Percentiles rank a stretch among this genome's conserved stretches.
These are phyloP conservation scores for Embiotoca jacksoni DNA, from an alignment of 2,113 vertebrate species.

Conservation along the genomic window DNA sequence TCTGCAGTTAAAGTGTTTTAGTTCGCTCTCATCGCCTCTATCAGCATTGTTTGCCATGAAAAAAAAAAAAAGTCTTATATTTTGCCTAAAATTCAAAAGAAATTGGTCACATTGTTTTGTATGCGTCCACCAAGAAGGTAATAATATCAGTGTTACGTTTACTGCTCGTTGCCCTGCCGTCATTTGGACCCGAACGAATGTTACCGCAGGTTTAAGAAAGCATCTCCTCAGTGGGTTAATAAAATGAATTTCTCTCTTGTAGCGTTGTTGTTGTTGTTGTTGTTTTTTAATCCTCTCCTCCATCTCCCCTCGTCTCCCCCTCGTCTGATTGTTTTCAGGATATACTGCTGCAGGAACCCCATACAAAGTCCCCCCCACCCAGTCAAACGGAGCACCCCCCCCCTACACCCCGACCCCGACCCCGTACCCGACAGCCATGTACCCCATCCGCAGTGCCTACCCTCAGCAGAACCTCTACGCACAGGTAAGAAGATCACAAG, in stretches of 20 bases:
- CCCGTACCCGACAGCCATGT: slow-evolving; percentile 97
- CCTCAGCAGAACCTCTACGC: slow-evolving; percentile 96
- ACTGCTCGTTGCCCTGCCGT: too few species aligned
- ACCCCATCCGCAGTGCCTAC: slow-evolving; percentile 99
- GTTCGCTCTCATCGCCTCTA: neutral
- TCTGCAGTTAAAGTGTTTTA: neutral
- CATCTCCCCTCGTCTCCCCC: neutral
- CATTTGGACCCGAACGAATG: too few species aligned
- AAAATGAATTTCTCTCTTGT: neutral
- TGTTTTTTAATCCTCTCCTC: neutral
- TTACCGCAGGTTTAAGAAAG: too few species aligned
- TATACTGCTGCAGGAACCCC: slow-evolving; percentile 95
- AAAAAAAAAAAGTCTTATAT: too few species aligned
- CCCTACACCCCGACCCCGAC: slow-evolving; percentile 97
- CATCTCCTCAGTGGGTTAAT: too few species aligned
- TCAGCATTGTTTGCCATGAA: neutral
- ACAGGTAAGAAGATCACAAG: slow-evolving; percentile 87
- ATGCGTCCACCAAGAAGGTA: neutral
- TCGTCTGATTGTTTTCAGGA: slow-evolving; percentile 79
- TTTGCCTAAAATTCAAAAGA: too few species aligned
- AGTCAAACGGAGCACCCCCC: slow-evolving; percentile 95
- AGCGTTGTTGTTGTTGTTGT: too few species aligned
- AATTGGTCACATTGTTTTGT: too few species aligned
- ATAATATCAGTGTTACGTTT: too few species aligned
- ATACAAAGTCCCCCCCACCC: slow-evolving; percentile 98